Evolutionary conservation across 92 coral and sea anemone genomes (phyloP).

Genomic region (Siderastrea siderea): DNA sequence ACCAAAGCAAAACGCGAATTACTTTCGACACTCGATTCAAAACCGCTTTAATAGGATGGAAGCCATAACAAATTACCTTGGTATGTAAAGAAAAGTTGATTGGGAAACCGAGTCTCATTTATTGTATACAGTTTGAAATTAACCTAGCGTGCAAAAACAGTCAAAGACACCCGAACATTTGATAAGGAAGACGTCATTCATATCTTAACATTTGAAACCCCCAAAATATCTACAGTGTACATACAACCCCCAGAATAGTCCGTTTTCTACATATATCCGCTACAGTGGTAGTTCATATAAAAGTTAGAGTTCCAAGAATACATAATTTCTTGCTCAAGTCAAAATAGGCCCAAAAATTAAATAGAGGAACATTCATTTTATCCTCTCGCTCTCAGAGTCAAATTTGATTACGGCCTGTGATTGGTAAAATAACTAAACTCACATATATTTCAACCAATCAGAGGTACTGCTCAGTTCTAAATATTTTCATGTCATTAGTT

Average conservation of each 20-base stretch:
- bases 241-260: neutral
- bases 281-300: neutral
- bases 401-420: neutral
- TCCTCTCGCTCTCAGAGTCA: neutral
- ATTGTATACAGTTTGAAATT: no score
- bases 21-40: no score
- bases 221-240: neutral
- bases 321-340: neutral
- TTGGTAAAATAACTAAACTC: neutral
- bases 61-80: no score
- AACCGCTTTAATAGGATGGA: no score
- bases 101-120: no score
- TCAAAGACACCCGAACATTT: neutral
- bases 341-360: neutral
- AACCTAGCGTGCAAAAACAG: no score
- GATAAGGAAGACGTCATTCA: neutral
- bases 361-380: neutral
- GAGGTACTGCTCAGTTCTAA: neutral
- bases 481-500: neutral
- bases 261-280: neutral
- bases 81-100: no score
- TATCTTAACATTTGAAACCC: neutral
- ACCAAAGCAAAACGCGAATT: no score
- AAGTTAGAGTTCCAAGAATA: neutral
- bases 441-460: neutral